Base-by-base conservation (phyloP, 92 coral and sea anemone species). In the Epizoanthus fatuus region DNA sequence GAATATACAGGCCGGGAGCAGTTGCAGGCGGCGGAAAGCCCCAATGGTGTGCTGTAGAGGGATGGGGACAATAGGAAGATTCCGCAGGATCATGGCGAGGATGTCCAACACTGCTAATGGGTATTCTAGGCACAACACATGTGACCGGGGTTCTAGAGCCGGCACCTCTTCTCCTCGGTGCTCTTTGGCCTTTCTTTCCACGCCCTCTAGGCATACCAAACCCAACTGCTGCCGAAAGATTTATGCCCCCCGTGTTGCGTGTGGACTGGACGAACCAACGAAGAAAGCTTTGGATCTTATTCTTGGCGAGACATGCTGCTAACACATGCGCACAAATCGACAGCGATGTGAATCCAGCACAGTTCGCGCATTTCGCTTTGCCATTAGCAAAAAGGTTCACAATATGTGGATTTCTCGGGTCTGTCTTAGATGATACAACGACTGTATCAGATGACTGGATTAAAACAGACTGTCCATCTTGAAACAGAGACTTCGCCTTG, bases 331-430 rank as follows among this genome's bases (percentile, higher is more conserved):
- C 92, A 68, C 89, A 84, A 7, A 84, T 64, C 16, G 42, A 88
- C 15, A 47, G 25, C 1, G 92, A 52, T 7, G 80, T 69, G 57
- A 55, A 84, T 25, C 85, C 88, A 59, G 67, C 65, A 64, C 92
- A 84, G 29, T 88, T 70, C 38, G 60, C 63, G 25, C 91, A 81
- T 45, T 88, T 83, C 16, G 63, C 56, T 63, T 88, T 88, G 16
- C 87, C 83, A 47, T 73, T 88, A 5, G 84, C 55, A 53, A 15
- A 64, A 22, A 81, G 14, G n/a, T 71, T 59, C 9, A 88, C 84
- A 1, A 87, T 59, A 45, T 73, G 88, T 35, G 91, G 91, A n/a
- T 72, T 81, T 25, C 72, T 87, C 7, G 87, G 91, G 40, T 87
- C 59, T 5, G 87, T 81, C 63, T 81, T 78, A 0, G 87, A 74